phyloP scores from a whole-genome alignment of 2,797 vertebrate genomes.

The Phrynocephalus vlangalii region DNA sequence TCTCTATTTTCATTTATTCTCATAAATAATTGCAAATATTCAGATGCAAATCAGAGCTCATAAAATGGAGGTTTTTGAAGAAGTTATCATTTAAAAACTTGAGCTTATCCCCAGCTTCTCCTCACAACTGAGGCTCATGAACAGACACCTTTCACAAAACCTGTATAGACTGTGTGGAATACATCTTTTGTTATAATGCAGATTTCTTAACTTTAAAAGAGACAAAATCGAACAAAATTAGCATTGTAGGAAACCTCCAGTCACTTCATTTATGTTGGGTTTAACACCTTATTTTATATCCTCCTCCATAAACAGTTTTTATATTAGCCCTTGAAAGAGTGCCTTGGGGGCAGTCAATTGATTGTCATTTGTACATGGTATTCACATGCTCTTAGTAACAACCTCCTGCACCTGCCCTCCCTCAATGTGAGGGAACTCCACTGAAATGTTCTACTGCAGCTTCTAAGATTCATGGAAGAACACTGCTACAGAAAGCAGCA shows the following conservation, averaged over 20 bases:
- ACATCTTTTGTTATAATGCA: slow-evolving; percentile 67
- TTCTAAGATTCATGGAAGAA: not conserved
- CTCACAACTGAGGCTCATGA: slow-evolving; percentile 68
- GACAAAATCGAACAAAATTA: slow-evolving; percentile 81
- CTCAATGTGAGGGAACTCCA: not conserved
- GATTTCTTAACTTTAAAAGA: slow-evolving; percentile 79
- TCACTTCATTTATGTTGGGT: slow-evolving; percentile 75
- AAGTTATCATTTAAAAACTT: no score
- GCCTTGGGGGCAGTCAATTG: slow-evolving; percentile 46
- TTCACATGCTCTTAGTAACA: no score
- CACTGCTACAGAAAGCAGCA: not conserved
- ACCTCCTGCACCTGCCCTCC: no score
- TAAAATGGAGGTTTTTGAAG: no score
- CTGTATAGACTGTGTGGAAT: slow-evolving; percentile 70
- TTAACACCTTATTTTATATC: slow-evolving; percentile 82
- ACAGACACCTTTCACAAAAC: slow-evolving; percentile 75
- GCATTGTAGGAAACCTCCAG: slow-evolving; percentile 74
- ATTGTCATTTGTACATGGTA: no score
- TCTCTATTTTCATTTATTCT: no score
- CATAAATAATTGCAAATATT: no score
- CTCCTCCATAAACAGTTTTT: slow-evolving; percentile 80
- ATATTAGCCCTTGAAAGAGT: slow-evolving; percentile 75
- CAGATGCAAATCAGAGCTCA: no score
- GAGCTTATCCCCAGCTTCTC: slow-evolving; percentile 37
- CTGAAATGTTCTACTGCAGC: not conserved